phyloP scores from a whole-genome alignment of 2,797 vertebrate species.

The Sebastolobus alascanus region DNA sequence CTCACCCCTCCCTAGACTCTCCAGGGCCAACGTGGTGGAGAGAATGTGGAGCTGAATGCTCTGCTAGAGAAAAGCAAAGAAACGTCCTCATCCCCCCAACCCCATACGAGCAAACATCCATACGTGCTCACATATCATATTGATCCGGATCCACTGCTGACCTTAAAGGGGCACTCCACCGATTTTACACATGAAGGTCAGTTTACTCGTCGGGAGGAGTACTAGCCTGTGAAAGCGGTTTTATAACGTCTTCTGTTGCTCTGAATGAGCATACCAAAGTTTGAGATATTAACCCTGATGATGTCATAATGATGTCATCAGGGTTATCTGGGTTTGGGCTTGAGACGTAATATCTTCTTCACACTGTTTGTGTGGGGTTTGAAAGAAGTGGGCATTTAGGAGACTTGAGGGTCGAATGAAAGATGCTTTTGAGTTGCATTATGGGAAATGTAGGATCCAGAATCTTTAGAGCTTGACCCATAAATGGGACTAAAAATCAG shows the following conservation, averaged over 20 bases:
- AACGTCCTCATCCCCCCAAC: not conserved
- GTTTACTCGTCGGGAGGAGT: not conserved
- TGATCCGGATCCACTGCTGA: constrained; percentile 7
- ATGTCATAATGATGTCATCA: not conserved
- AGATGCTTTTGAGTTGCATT: not conserved
- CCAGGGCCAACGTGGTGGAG: constrained; percentile 3
- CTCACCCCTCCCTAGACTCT: constrained; percentile 8
- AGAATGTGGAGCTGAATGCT: constrained; percentile 5
- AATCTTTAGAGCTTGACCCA: not conserved
- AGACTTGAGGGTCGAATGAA: not conserved
- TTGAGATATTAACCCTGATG: not conserved
- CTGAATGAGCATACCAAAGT: not conserved
- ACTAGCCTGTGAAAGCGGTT: not conserved
- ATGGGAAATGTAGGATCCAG: not conserved
- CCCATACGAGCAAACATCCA: constrained; percentile 10
- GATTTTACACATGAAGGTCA: not conserved
- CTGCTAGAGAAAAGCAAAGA: constrained; percentile 7
- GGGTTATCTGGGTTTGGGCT: not conserved
- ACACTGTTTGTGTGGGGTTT: not conserved
- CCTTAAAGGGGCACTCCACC: not conserved
- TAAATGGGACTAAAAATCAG: not conserved
- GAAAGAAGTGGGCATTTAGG: not conserved
- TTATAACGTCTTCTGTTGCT: not conserved
- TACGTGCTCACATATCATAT: not conserved
- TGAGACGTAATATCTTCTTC: not conserved